Conservation (phyloP, 2,113 vertebrate genomes). For the Oryzias melastigma region DNA sequence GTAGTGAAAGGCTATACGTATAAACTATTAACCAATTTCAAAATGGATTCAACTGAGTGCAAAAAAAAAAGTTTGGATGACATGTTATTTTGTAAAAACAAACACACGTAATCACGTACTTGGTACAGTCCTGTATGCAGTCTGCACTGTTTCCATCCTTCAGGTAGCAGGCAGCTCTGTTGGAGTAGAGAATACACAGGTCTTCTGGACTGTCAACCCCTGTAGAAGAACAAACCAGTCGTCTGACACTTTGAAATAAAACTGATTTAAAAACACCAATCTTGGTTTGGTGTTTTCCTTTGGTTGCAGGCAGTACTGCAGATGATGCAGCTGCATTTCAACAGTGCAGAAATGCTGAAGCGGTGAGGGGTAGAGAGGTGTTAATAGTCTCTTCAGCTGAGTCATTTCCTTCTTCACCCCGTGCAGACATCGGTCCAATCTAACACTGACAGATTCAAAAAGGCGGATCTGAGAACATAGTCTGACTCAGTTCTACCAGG, state of each 20-base stretch:
- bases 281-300: too few relatives aligned
- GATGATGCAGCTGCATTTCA: slow-evolving; percentile 1
- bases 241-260: slow-evolving; percentile 9
- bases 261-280: slow-evolving; percentile 1
- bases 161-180: slow-evolving; percentile 92
- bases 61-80: neutral
- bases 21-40: too few relatives aligned
- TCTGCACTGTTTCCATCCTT: slow-evolving; percentile 91
- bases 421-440: slow-evolving; percentile 7
- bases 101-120: slow-evolving; percentile 74
- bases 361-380: slow-evolving; percentile 5
- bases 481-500: too few relatives aligned
- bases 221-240: slow-evolving; percentile 68
- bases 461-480: too few relatives aligned
- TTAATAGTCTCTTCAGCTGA: slow-evolving; percentile 3
- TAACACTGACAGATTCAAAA: too few relatives aligned
- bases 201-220: slow-evolving; percentile 83
- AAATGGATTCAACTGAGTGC: neutral
- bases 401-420: slow-evolving; percentile 13
- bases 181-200: slow-evolving; percentile 90
- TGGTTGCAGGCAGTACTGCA: neutral
- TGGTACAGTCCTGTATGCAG: slow-evolving; percentile 92
- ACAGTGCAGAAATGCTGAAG: slow-evolving; percentile 16
- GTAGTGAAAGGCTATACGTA: too few relatives aligned
- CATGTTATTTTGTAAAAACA: neutral